phyloP scores from a whole-genome alignment of 2,113 vertebrate genomes.

The Nettapus auritus region DNA sequence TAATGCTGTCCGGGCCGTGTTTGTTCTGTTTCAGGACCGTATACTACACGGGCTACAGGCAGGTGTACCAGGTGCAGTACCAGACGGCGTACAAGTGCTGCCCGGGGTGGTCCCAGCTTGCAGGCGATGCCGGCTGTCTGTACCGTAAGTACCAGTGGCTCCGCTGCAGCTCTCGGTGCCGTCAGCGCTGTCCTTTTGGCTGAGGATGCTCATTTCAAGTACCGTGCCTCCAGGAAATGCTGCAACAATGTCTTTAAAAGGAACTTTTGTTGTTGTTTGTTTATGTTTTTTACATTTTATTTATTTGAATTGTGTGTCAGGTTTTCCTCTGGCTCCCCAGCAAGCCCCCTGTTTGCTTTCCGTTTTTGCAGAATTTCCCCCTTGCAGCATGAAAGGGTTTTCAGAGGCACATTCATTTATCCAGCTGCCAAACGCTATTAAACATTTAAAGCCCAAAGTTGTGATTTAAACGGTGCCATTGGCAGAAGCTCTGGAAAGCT shows the following conservation, averaged over 20 bases:
- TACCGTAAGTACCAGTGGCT: slow-evolving; percentile 80
- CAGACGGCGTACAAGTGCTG: slow-evolving; percentile 85
- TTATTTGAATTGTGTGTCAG: neutral
- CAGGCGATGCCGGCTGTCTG: slow-evolving; percentile 84
- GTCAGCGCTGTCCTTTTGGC: rapidly evolving
- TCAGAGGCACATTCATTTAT: neutral
- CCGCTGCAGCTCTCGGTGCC: rapidly evolving
- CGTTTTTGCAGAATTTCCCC: neutral
- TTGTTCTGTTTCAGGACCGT: slow-evolving; percentile 77
- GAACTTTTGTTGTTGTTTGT: neutral
- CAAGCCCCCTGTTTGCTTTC: neutral
- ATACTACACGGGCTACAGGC: slow-evolving; percentile 85
- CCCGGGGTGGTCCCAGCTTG: slow-evolving; percentile 86
- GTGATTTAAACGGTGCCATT: neutral
- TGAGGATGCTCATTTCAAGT: neutral
- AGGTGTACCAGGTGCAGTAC: slow-evolving; percentile 81
- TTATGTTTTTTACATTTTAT: neutral
- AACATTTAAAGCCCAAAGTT: neutral
- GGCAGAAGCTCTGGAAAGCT: neutral
- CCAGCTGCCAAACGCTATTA: neutral
- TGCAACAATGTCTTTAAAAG: neutral
- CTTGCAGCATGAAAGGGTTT: neutral
- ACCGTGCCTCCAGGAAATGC: neutral
- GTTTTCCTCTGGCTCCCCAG: neutral
- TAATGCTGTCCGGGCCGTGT: rapidly evolving